Percentiles rank a stretch among this genome's conserved stretches.
Conservation (phyloP, 2,888 invertebrate genomes). For the Rhagium mordax region DNA sequence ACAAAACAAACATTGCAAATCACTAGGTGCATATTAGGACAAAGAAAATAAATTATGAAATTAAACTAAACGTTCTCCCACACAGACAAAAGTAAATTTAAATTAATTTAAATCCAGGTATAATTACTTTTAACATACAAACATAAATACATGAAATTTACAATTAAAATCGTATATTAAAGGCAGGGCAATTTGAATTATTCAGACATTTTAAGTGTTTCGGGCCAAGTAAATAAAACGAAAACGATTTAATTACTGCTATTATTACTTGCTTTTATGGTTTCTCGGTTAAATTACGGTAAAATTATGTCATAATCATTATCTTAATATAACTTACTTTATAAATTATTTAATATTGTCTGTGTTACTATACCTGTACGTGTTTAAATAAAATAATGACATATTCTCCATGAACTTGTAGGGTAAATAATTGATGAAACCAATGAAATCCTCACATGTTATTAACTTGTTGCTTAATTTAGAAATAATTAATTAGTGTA, state of each 20-base stretch:
- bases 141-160: conserved; percentile 21
- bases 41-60: not conserved
- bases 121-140: conserved; percentile 20
- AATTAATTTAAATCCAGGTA: not conserved
- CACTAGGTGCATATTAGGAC: not conserved
- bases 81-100: not conserved
- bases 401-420: not conserved
- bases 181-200: conserved; percentile 22
- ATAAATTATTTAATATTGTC: not conserved
- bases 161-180: conserved; percentile 12
- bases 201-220: conserved; percentile 23
- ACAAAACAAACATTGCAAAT: not conserved
- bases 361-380: not conserved
- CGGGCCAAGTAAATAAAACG: conserved; percentile 24
- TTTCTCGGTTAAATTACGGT: conserved; percentile 14
- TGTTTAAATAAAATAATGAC: conserved; percentile 3
- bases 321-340: not conserved
- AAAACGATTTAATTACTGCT: conserved; percentile 27
- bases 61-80: not conserved
- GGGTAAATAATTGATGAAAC: no score
- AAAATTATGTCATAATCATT: conserved; percentile 15
- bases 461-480: no score
- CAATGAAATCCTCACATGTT: no score
- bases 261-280: conserved; percentile 30
- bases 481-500: no score